A percentile compares a stretch with the other conserved stretches of the same genome.
Conservation (phyloP, 2,797 vertebrate genomes). For the Sphenopsis melanotis region DNA sequence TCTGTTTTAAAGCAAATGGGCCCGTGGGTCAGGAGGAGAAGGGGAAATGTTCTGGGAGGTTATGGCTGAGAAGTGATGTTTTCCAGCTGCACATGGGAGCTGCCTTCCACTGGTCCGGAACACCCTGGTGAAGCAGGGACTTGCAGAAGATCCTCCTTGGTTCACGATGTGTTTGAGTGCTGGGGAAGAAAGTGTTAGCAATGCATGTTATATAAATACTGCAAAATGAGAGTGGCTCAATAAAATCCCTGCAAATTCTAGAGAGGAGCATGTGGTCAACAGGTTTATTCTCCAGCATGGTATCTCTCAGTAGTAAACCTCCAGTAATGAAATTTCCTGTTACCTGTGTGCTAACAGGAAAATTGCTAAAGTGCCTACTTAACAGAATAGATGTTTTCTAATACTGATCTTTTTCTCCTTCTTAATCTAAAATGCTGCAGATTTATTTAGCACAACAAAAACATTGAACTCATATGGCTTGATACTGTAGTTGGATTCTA, state of each 20-base stretch:
- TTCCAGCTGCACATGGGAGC: accelerated
- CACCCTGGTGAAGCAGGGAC: neutral
- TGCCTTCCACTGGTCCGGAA: accelerated
- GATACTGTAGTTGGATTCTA: neutral
- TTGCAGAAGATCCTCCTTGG: accelerated
- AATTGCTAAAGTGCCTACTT: neutral
- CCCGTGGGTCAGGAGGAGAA: neutral
- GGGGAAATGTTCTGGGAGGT: neutral
- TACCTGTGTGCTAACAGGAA: neutral
- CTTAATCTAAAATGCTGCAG: neutral
- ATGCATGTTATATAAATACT: neutral
- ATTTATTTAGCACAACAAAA: neutral
- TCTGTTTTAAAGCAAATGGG: neutral
- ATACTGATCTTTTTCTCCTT: neutral
- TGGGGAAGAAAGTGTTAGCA: neutral
- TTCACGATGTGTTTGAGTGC: neutral
- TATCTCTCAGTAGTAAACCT: neutral
- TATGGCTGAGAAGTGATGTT: neutral
- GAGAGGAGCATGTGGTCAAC: neutral
- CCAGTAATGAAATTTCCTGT: too few relatives aligned
- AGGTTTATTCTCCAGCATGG: neutral
- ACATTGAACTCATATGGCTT: neutral
- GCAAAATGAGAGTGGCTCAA: neutral
- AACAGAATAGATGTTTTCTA: neutral
- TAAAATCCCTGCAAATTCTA: neutral